A percentile compares a stretch with the other conserved stretches of the same genome.
Conservation (phyloP, 2,113 vertebrate genomes). For the Capreolus pygargus region DNA sequence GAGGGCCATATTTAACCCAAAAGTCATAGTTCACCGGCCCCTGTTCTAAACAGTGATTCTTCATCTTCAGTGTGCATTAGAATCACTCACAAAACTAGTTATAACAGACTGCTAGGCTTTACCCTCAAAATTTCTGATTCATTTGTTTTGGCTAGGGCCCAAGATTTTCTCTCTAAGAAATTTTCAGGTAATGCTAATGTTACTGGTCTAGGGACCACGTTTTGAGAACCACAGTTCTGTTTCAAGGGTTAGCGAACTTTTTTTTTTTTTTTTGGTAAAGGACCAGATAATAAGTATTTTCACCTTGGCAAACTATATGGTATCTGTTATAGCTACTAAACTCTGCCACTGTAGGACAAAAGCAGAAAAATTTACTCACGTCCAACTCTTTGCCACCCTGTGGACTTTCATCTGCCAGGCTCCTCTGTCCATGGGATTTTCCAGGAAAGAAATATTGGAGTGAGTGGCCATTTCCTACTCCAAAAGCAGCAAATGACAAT, state of each 20-base stretch:
- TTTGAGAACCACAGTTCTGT: not conserved
- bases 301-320: not conserved
- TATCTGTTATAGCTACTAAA: not conserved
- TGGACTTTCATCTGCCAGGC: not conserved
- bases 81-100: not conserved
- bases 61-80: not conserved
- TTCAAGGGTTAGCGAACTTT: not conserved
- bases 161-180: not conserved
- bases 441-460: not conserved
- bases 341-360: not conserved
- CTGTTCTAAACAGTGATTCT: not conserved
- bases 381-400: not conserved
- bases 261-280: not conserved
- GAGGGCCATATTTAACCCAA: not conserved
- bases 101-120: not conserved
- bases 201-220: not conserved
- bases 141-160: not conserved
- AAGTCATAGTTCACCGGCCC: not conserved
- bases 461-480: not conserved
- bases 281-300: not conserved
- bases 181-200: not conserved
- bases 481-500: not conserved
- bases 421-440: not conserved
- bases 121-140: not conserved
- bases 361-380: accelerated